These are phyloP conservation scores for Microtus oregoni DNA, from an alignment of 2,113 vertebrate genomes.

Conservation along the genomic window DNA sequence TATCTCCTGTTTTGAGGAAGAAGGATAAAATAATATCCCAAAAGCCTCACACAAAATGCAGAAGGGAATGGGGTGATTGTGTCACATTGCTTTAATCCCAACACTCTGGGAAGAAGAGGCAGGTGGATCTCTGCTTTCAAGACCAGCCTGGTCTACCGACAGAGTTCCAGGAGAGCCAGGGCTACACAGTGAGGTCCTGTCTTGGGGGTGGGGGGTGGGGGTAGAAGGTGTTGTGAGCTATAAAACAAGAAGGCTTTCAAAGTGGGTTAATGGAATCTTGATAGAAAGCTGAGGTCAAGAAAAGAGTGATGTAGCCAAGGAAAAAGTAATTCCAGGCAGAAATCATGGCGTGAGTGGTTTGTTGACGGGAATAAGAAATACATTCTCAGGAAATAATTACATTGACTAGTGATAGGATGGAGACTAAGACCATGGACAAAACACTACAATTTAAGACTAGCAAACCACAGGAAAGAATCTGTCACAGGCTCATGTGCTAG, in stretches of 20 bases:
- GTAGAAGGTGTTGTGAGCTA: not conserved
- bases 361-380: not conserved
- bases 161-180: not conserved
- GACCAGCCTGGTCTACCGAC: not conserved
- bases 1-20: not conserved
- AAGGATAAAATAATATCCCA: constrained; percentile 38
- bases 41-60: constrained; percentile 3
- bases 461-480: not conserved
- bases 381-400: not conserved
- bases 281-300: not conserved
- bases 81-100: not conserved
- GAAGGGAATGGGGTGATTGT: not conserved
- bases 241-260: not conserved
- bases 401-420: not conserved
- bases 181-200: not conserved
- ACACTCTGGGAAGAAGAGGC: not conserved
- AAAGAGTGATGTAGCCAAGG: not conserved
- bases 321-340: constrained; percentile 39
- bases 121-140: not conserved
- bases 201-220: not conserved
- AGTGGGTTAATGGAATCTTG: not conserved
- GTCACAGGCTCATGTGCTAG: not conserved
- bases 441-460: not conserved
- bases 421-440: not conserved
- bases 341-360: not conserved